A percentile compares a stretch with the other conserved stretches of the same genome.
phyloP scores from a whole-genome alignment of 2,113 vertebrate species.

The Sapajus apella region DNA sequence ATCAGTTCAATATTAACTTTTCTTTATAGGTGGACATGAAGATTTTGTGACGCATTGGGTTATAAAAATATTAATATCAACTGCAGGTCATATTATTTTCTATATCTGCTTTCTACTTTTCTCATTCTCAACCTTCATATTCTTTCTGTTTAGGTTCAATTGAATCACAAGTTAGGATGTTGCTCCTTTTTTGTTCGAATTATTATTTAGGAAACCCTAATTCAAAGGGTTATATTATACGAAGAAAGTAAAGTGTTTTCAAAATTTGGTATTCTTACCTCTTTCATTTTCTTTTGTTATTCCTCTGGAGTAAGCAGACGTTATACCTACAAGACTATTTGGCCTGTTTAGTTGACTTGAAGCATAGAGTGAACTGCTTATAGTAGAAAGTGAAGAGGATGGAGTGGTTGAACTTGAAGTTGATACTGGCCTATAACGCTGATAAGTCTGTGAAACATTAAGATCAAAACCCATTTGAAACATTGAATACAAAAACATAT shows the following conservation, averaged over 20 bases:
- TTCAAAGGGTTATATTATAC: slow-evolving; percentile 17
- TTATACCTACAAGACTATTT: slow-evolving; percentile 94
- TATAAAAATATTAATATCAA: not conserved
- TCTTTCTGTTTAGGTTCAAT: slow-evolving; percentile 10
- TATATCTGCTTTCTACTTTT: slow-evolving; percentile 32
- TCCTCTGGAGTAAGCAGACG: slow-evolving; percentile 93
- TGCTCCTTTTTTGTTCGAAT: not conserved
- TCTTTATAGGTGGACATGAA: not conserved
- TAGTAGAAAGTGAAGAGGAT: slow-evolving; percentile 86
- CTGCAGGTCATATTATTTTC: not conserved
- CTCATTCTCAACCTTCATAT: not conserved
- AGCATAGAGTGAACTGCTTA: slow-evolving; percentile 89
- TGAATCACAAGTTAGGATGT: not conserved
- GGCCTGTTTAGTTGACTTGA: slow-evolving; percentile 90
- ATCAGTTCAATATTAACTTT: not conserved
- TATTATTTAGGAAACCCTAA: not conserved
- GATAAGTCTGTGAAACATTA: slow-evolving; percentile 83
- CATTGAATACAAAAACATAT: not conserved
- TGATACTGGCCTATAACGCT: slow-evolving; percentile 92
- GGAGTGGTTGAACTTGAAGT: slow-evolving; percentile 86
- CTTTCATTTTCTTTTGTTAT: slow-evolving; percentile 92
- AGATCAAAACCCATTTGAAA: slow-evolving; percentile 60
- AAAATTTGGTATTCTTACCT: slow-evolving; percentile 85
- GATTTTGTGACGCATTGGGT: slow-evolving; percentile 7
- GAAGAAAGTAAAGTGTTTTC: slow-evolving; percentile 1